Percentiles rank a stretch among this genome's conserved stretches.
phyloP scores from a whole-genome alignment of 1,140 invertebrate genomes.

The Melitaea cinxia region DNA sequence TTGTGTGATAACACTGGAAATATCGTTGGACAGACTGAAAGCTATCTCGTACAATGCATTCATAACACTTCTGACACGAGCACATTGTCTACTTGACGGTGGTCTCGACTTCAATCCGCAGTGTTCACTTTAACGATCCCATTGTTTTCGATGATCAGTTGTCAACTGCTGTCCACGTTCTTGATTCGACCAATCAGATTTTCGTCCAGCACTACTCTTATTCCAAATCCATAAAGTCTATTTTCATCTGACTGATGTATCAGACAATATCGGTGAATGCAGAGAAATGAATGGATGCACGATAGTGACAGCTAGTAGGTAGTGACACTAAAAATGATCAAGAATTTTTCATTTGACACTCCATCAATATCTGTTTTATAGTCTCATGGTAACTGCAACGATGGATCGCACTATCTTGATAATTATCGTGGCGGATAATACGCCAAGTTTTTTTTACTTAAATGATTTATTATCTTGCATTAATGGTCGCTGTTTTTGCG shows the following conservation, averaged over 20 bases:
- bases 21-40: conserved; percentile 15
- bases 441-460: conserved; percentile 16
- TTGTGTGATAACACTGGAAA: conserved; percentile 6
- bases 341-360: conserved; percentile 62
- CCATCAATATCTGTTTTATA: conserved; percentile 64
- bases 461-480: conserved; percentile 28
- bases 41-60: conserved; percentile 38
- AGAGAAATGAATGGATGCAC: conserved; percentile 66
- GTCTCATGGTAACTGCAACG: background rate
- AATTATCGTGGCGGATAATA: conserved; percentile 36
- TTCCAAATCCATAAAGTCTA: conserved; percentile 31
- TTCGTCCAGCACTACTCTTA: conserved; percentile 31
- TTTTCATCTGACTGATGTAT: conserved; percentile 24
- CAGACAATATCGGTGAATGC: conserved; percentile 24
- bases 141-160: conserved; percentile 75
- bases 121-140: conserved; percentile 72
- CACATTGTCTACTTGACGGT: conserved; percentile 59
- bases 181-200: conserved; percentile 34
- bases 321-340: conserved; percentile 70
- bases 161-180: conserved; percentile 63
- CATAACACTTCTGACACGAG: conserved; percentile 46
- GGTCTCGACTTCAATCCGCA: conserved; percentile 68
- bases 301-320: conserved; percentile 63
- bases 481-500: conserved; percentile 10
- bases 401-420: conserved; percentile 35